These are phyloP conservation scores for Acridotheres tristis DNA, from an alignment of 2,797 vertebrate species.

Conservation along the genomic window DNA sequence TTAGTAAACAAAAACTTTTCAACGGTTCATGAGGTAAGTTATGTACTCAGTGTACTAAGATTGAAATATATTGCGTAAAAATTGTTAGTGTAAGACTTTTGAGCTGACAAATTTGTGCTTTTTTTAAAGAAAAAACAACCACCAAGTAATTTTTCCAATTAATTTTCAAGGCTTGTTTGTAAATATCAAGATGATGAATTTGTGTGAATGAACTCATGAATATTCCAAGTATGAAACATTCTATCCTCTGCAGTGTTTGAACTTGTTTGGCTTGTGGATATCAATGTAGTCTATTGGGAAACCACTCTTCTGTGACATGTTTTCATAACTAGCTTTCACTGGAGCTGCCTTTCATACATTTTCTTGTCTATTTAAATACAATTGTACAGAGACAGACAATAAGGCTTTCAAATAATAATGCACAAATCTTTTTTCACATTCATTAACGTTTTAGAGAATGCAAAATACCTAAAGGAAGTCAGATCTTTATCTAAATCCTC, in stretches of 20 bases:
- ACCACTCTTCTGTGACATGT: constrained; percentile 24
- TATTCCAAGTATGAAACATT: not conserved
- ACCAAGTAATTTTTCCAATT: not conserved
- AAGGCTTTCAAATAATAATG: not conserved
- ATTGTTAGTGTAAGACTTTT: not conserved
- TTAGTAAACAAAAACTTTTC: not conserved
- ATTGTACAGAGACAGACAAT: not conserved
- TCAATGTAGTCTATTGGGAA: constrained; percentile 6
- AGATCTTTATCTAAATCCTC: not conserved
- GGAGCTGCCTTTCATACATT: not conserved
- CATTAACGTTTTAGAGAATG: not conserved
- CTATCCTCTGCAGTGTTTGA: constrained; percentile 8
- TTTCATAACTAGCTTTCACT: constrained; percentile 29
- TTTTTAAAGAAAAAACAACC: not conserved
- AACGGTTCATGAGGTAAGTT: not conserved
- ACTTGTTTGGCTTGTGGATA: constrained; percentile 44
- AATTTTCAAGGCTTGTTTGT: constrained; percentile 17
- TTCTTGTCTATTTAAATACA: not conserved
- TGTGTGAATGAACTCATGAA: constrained; percentile 32
- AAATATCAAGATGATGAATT: constrained; percentile 2
- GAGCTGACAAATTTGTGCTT: not conserved
- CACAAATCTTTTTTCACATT: not conserved
- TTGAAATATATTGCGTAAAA: not conserved
- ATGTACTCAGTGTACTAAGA: not conserved
- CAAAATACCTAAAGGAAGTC: not conserved